Percentiles rank a stretch among this genome's conserved stretches.
These are phyloP conservation scores for Fabriciana adippe DNA, from an alignment of 2,888 invertebrate genomes.

Conservation along the genomic window DNA sequence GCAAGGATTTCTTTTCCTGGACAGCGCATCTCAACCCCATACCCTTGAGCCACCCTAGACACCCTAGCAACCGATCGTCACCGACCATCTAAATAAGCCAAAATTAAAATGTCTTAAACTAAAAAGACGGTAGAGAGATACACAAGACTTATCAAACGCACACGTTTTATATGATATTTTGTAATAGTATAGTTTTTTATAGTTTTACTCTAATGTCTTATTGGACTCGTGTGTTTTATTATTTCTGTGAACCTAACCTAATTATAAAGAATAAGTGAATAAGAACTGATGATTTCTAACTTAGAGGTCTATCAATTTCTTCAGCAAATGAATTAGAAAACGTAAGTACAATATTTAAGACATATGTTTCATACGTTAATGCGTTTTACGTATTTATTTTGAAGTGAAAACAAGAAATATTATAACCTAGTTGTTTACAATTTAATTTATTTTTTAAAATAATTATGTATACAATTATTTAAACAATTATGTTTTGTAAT, in stretches of 20 bases:
- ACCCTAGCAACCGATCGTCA: slow-evolving; percentile 42
- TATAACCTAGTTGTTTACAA: slow-evolving; percentile 12
- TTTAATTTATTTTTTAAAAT: background rate
- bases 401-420: background rate
- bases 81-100: slow-evolving; percentile 20
- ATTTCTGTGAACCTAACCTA: slow-evolving; percentile 13
- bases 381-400: background rate
- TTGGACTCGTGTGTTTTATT: slow-evolving; percentile 30
- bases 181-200: slow-evolving; percentile 15
- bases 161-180: slow-evolving; percentile 19
- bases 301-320: slow-evolving; percentile 8
- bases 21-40: slow-evolving; percentile 51
- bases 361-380: background rate
- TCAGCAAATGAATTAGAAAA: background rate
- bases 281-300: slow-evolving; percentile 13
- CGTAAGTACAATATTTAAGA: slow-evolving; percentile 2
- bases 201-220: slow-evolving; percentile 33
- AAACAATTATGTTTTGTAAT: background rate
- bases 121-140: slow-evolving; percentile 21
- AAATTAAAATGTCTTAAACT: slow-evolving; percentile 28
- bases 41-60: slow-evolving; percentile 44
- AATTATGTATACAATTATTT: background rate
- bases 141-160: slow-evolving; percentile 20
- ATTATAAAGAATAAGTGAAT: slow-evolving; percentile 7
- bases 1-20: slow-evolving; percentile 47